Conservation (phyloP, 2,888 invertebrate genomes). For the Loripinus fragilis region DNA sequence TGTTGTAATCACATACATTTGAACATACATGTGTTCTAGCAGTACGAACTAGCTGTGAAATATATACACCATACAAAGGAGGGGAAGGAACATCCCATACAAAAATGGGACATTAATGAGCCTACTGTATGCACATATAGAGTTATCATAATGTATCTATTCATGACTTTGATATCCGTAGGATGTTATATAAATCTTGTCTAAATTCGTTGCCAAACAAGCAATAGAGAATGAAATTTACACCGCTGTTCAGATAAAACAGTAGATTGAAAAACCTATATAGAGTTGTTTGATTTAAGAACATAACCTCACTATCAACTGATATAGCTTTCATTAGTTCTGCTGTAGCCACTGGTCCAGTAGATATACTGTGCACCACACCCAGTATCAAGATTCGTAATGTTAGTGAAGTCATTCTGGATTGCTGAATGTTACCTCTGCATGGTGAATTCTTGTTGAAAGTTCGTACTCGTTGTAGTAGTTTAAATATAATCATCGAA, state of each 20-base stretch:
- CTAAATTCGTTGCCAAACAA: background rate
- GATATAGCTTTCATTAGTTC: background rate
- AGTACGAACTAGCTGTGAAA: no score
- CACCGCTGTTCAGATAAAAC: constrained; percentile 1
- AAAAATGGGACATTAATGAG: no score
- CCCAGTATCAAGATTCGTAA: background rate
- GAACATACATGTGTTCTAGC: no score
- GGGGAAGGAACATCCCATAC: no score
- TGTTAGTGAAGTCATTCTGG: background rate
- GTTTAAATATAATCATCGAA: background rate
- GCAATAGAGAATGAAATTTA: background rate
- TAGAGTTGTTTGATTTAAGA: background rate
- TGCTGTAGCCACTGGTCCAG: background rate
- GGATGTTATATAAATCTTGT: background rate
- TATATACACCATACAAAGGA: no score
- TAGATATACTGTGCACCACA: background rate
- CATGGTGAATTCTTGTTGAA: background rate
- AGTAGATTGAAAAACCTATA: background rate
- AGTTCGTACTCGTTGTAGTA: background rate
- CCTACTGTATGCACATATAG: no score
- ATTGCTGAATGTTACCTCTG: background rate
- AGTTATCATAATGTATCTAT: no score
- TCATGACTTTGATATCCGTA: no score
- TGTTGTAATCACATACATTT: no score
- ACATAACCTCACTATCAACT: background rate